Percentiles rank a stretch among this genome's conserved stretches.
Evolutionary conservation across 2,888 invertebrate genomes (phyloP).

Genomic region (Stomorhina lunata): DNA sequence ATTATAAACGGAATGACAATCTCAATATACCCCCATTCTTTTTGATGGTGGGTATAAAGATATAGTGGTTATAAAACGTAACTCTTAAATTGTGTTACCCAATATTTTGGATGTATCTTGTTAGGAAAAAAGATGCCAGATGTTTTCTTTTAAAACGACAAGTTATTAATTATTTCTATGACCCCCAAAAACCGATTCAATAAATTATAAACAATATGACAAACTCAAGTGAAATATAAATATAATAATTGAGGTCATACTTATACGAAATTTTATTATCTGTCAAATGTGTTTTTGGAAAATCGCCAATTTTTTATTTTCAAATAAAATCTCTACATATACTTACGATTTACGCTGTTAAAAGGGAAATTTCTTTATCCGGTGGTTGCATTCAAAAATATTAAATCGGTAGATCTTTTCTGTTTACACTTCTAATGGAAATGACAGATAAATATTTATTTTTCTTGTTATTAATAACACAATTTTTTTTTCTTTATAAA

Average conservation of each 20-base stretch:
- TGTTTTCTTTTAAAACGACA: too few species aligned
- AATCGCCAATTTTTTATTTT: slow-evolving; percentile 14
- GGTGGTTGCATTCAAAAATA: neutral
- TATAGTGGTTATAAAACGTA: too few species aligned
- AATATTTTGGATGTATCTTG: too few species aligned
- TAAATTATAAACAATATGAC: neutral
- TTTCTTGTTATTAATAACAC: too few species aligned
- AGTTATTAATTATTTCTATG: neutral
- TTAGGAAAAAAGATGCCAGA: too few species aligned
- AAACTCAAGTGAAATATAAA: slow-evolving; percentile 13
- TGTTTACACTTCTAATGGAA: neutral
- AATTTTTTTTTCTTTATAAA: neutral
- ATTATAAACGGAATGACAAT: too few species aligned
- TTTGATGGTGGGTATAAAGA: too few species aligned
- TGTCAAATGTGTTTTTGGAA: slow-evolving; percentile 6
- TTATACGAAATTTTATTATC: neutral
- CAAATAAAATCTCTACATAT: neutral
- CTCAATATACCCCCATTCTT: too few species aligned
- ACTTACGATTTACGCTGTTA: neutral
- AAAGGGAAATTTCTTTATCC: neutral
- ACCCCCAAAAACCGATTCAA: neutral
- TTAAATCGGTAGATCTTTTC: neutral
- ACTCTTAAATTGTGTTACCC: too few species aligned
- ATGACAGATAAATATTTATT: too few species aligned
- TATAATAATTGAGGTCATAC: slow-evolving; percentile 19